These are phyloP conservation scores for Mustela nigripes DNA, from an alignment of 2,113 vertebrate genomes.

Conservation along the genomic window DNA sequence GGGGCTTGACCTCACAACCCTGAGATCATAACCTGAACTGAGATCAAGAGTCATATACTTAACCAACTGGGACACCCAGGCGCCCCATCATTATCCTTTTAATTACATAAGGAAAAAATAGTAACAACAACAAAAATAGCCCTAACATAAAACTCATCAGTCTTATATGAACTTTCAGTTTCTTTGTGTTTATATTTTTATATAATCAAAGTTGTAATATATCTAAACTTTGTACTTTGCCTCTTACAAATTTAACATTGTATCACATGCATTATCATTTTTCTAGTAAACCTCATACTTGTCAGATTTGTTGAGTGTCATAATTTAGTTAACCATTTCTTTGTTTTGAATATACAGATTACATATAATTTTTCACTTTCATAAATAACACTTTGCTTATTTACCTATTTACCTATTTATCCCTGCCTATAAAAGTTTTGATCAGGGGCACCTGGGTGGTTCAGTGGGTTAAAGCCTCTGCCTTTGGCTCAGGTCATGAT, in stretches of 20 bases:
- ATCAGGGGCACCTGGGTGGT: not conserved
- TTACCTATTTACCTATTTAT: not conserved
- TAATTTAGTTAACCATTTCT: not conserved
- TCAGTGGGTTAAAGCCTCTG: no score
- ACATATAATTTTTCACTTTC: not conserved
- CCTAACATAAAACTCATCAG: not conserved
- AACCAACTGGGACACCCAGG: no score
- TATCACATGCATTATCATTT: not conserved
- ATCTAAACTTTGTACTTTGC: not conserved
- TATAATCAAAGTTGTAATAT: not conserved
- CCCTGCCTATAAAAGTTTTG: not conserved
- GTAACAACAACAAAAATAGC: not conserved
- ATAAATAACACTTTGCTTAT: not conserved
- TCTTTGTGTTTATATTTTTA: constrained; percentile 11
- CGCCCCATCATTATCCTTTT: no score
- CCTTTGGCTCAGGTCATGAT: no score
- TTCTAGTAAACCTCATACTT: not conserved
- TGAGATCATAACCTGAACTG: no score
- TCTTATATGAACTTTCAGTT: not conserved
- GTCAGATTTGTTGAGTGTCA: not conserved
- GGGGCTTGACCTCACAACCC: no score
- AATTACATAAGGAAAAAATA: not conserved
- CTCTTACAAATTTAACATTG: not conserved
- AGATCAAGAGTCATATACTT: no score
- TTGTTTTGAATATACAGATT: not conserved